Conservation (phyloP, 2,113 vertebrate species). For the Sigmodon hispidus region DNA sequence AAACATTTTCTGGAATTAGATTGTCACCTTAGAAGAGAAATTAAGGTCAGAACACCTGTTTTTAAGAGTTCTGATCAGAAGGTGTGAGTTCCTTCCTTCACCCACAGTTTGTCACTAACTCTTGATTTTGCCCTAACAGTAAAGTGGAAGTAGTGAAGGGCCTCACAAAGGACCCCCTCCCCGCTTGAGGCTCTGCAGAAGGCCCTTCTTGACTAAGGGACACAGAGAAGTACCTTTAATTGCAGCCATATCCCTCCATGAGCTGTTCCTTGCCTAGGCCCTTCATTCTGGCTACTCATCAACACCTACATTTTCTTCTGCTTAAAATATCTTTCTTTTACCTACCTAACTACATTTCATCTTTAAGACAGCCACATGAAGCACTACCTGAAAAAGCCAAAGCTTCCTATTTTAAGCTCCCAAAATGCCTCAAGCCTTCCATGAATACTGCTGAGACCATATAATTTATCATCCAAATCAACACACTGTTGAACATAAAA, state of each 20-base stretch:
- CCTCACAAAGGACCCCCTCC: background rate
- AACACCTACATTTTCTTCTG: background rate
- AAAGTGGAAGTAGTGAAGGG: background rate
- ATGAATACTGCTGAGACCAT: background rate
- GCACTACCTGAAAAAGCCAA: background rate
- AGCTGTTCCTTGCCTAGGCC: background rate
- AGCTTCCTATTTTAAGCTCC: background rate
- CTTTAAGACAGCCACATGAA: background rate
- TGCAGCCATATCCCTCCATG: too few species aligned
- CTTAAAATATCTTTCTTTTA: background rate
- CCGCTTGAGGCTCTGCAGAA: background rate
- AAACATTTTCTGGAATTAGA: conserved; percentile 11
- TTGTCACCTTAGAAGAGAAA: background rate
- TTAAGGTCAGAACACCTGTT: background rate
- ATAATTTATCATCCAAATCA: background rate
- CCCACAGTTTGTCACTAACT: background rate
- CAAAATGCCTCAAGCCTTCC: background rate
- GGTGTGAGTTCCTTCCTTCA: background rate
- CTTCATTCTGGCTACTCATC: background rate
- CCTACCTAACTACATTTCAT: background rate
- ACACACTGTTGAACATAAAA: background rate
- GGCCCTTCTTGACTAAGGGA: background rate
- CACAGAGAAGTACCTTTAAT: background rate
- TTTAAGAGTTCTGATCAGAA: background rate
- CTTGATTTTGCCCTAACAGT: background rate